Base-by-base conservation (phyloP, 1,140 invertebrate genomes). In the Sycobia sp. region DNA sequence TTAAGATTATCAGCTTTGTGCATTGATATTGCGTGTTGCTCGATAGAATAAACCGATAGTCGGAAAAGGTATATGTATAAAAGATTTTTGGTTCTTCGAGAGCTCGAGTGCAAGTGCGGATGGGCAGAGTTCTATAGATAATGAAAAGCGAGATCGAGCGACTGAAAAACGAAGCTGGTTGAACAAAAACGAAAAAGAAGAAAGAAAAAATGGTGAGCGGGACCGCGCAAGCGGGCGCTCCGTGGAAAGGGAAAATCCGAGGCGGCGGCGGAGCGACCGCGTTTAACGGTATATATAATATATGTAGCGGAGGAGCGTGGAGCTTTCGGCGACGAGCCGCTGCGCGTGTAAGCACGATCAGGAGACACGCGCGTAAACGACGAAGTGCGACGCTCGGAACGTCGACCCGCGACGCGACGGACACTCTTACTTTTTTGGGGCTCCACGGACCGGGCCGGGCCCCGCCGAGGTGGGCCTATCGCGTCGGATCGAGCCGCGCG, bases 361-460 rank as follows among this genome's bases (percentile, higher is more conserved):
- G 4, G n/a, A 43, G n/a, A 43, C 39, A 18, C 16, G 39, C 39
- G 16, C 39, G 47, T 46, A 46, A 57, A 13, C 32, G 47, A 49
- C 27, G n/a, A n/a, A 1, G 13, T 14, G 3, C 36, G 13, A 10
- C 36, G 3, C 36, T n/a, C 49, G 27, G 27, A 18, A 14, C 51
- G 22, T 39, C 5, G 29, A 36, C 49, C 20, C 49, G 32, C 18
- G 29, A 18, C 10, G 14, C 43, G 16, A 7, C 54, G 54, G 59
- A 46, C 59, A 62, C 59, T 62, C 59, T 62, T 62, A 62, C 59
- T 62, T 62, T 62, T 62, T 62, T 29, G 47, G 36, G n/a, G n/a
- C n/a, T n/a, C n/a, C n/a, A 11, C 29, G 16, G 27, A 14, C 29
- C 25, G 27, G 13, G 27, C n/a, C 20, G 8, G 18, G 2, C 10